Evolutionary conservation across 1,140 invertebrate genomes (phyloP).

Genomic region (Hypsibius dujardini): DNA sequence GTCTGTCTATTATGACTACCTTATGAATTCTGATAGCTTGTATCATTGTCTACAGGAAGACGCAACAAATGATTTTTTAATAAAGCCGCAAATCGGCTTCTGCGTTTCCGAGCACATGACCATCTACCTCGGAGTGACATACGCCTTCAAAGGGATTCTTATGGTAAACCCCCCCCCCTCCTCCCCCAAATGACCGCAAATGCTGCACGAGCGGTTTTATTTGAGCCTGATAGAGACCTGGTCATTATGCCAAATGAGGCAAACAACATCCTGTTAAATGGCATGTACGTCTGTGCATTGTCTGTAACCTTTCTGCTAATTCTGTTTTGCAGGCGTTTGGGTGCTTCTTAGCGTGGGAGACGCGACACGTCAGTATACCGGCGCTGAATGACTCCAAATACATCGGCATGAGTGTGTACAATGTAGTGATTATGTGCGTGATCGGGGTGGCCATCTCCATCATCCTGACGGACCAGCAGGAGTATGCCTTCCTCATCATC

Average conservation of each 20-base stretch:
- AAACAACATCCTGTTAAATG: no score
- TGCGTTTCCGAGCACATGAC: constrained; percentile 86
- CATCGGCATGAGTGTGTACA: constrained; percentile 88
- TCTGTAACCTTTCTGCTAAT: neutral
- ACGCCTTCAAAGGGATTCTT: constrained; percentile 88
- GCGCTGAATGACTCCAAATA: constrained; percentile 96
- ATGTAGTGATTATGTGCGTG: constrained; percentile 94
- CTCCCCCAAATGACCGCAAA: neutral
- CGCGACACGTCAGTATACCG: constrained; percentile 85
- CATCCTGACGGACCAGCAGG: constrained; percentile 81
- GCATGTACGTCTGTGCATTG: no score
- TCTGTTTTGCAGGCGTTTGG: constrained; percentile 64
- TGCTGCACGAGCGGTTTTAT: no score
- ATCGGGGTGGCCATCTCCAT: constrained; percentile 82
- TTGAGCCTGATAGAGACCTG: no score
- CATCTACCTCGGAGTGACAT: constrained; percentile 73
- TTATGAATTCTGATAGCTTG: neutral
- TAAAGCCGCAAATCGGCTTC: constrained; percentile 70
- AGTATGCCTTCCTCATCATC: constrained; percentile 86
- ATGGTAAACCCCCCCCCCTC: constrained; percentile 51
- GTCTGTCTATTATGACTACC: neutral
- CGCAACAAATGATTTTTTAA: constrained; percentile 7
- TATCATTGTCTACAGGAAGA: constrained; percentile 21
- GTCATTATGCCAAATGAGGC: no score
- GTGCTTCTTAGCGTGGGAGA: constrained; percentile 97